These are phyloP conservation scores for Lipophrys pholis DNA, from an alignment of 2,113 vertebrate species.

Conservation along the genomic window DNA sequence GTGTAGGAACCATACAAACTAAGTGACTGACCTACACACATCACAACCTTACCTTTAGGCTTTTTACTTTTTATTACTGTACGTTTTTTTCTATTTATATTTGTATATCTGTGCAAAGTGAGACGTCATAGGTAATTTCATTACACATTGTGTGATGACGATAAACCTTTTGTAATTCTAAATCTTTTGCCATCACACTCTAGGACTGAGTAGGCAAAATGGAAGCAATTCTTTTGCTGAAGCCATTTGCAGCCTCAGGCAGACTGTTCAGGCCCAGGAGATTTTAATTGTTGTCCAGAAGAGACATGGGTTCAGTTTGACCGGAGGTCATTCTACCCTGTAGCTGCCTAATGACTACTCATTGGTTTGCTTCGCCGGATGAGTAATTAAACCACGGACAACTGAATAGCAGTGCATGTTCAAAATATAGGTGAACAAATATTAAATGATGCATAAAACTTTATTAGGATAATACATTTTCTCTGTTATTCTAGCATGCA, in stretches of 20 bases:
- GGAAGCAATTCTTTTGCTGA: constrained; percentile 19
- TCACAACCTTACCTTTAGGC: no score
- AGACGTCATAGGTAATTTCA: no score
- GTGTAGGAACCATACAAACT: no score
- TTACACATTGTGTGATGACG: no score
- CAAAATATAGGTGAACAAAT: not conserved
- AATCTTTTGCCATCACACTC: no score
- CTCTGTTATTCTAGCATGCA: not conserved
- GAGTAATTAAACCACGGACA: constrained; percentile 29
- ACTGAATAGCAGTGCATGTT: not conserved
- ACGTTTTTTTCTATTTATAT: no score
- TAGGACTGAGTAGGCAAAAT: constrained; percentile 42
- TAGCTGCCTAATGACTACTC: constrained; percentile 53
- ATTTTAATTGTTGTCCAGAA: constrained; percentile 53
- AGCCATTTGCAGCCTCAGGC: constrained; percentile 10
- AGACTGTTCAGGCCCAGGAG: constrained; percentile 28
- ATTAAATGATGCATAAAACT: not conserved
- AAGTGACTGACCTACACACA: no score
- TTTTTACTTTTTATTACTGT: no score
- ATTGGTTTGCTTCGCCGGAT: constrained; percentile 21
- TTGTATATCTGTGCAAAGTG: no score
- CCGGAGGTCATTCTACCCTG: constrained; percentile 39
- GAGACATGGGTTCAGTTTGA: constrained; percentile 62
- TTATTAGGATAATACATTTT: constrained; percentile 15
- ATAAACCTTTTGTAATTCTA: no score